Base-by-base conservation (phyloP, 2,113 vertebrate genomes). In the Caranx ignobilis region DNA sequence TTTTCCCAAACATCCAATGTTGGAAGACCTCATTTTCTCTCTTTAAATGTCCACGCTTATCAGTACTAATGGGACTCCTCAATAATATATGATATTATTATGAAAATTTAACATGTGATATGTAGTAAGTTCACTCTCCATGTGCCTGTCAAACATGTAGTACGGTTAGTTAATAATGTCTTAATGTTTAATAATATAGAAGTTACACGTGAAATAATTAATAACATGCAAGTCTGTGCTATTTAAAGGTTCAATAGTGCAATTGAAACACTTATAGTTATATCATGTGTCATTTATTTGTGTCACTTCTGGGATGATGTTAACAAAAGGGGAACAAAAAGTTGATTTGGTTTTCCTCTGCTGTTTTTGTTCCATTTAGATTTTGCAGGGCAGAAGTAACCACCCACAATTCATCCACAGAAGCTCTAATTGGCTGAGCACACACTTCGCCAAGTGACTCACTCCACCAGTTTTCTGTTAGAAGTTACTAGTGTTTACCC, bases 151-250 rank as follows among this genome's bases (percentile, higher is more conserved):
- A 13, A 50, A 74, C 19, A 62, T 34, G 11, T 13, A 45, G 43
- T 45, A 12, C 4, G 12, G 11, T 67, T 32, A 45, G 11, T 67
- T 32, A 45, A 57, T 59, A 26, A 26, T 11, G 47, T 62, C n/a
- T 43, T 37, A 31, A 21, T 66, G 35, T 41, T 63, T 12, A 71
- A 81, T 71, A n/a, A 71, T 50, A 59, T 10, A 86, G 35, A 62
- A 62, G 54, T 65, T 19, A 52, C 31, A 54, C 35, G 50, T 74
- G 26, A n/a, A 64, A 75, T 82, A 54, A 47, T 60, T 2, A 56
- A 70, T 75, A 26, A 31, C 5, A 61, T 10, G 15, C 45, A 35
- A 45, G 18, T 5, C 54, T 59, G 31, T 73, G 6, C 68, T 41
- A 31, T 69, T 56, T 50, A 41, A 41, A 41, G 39, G 39, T 41